phyloP scores from a whole-genome alignment of 2,888 invertebrate genomes.

The Ditylenchus weischeri region DNA sequence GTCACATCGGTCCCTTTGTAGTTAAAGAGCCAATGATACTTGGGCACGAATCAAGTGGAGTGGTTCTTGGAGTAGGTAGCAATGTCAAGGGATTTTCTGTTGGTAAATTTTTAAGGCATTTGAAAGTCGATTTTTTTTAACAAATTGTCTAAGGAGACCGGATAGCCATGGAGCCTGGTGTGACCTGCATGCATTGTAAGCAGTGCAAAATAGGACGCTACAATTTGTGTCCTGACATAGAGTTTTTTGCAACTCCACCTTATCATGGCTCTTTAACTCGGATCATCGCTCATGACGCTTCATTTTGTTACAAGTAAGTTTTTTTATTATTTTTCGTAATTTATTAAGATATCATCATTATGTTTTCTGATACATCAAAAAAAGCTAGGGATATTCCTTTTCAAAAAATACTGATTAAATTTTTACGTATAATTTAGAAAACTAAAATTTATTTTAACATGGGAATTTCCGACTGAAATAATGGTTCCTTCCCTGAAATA shows the following conservation, averaged over 20 bases:
- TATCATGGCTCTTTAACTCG: slow-evolving; percentile 80
- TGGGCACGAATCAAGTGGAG: slow-evolving; percentile 80
- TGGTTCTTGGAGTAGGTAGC: slow-evolving; percentile 70
- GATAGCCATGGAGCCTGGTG: slow-evolving; percentile 69
- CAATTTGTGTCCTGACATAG: slow-evolving; percentile 81
- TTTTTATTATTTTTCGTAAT: neutral
- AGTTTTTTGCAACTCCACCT: slow-evolving; percentile 93
- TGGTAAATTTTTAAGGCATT: neutral
- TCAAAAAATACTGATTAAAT: too few species aligned
- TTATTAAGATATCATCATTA: too few species aligned
- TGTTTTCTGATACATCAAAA: too few species aligned
- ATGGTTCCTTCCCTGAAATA: too few species aligned
- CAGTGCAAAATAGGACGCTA: slow-evolving; percentile 84
- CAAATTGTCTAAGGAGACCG: slow-evolving; percentile 33
- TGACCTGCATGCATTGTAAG: slow-evolving; percentile 75
- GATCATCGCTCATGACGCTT: slow-evolving; percentile 78
- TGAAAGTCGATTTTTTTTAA: too few species aligned
- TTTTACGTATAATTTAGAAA: too few species aligned
- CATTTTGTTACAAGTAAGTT: slow-evolving; percentile 59
- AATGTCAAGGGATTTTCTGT: slow-evolving; percentile 58
- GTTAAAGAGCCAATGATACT: slow-evolving; percentile 85
- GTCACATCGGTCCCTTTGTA: slow-evolving; percentile 81
- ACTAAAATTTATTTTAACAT: too few species aligned
- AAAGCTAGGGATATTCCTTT: too few species aligned
- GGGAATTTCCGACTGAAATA: too few species aligned